Evolutionary conservation across 2,797 vertebrate species (phyloP).

Genomic region (Craterocephalus amniculus): DNA sequence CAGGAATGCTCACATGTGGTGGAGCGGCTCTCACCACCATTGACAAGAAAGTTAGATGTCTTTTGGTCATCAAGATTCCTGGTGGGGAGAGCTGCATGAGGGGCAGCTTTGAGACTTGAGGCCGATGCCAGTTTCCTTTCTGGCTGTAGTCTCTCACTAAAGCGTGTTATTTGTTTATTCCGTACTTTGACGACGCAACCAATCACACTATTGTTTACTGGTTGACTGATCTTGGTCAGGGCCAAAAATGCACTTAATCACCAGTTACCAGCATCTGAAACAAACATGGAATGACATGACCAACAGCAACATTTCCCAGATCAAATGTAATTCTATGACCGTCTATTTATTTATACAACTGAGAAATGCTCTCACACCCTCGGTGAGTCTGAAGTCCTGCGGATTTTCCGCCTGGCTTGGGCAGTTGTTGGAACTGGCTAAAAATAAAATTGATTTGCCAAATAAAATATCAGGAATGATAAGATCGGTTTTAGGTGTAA

Average conservation of each 20-base stretch:
- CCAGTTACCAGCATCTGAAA: conserved; percentile 69
- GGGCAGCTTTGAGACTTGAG: conserved; percentile 66
- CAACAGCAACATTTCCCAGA: conserved; percentile 64
- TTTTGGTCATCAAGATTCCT: conserved; percentile 82
- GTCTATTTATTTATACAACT: conserved; percentile 67
- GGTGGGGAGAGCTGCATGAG: conserved; percentile 73
- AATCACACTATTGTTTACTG: conserved; percentile 75
- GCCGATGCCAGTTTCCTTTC: conserved; percentile 71
- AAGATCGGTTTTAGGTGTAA: conserved; percentile 40
- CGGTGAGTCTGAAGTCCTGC: conserved; percentile 25
- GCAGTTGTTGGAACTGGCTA: conserved; percentile 32
- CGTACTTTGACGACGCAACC: conserved; percentile 60
- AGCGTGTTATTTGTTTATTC: conserved; percentile 80
- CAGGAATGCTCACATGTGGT: conserved; percentile 85
- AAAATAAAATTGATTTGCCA: conserved; percentile 49
- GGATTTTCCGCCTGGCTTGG: conserved; percentile 15
- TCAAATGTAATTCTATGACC: conserved; percentile 63
- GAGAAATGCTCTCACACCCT: conserved; percentile 61
- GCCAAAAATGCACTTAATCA: conserved; percentile 78
- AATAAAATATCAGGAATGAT: conserved; percentile 60
- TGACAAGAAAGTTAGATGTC: conserved; percentile 81
- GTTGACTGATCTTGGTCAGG: conserved; percentile 59
- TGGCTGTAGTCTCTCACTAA: conserved; percentile 66
- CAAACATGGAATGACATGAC: conserved; percentile 68
- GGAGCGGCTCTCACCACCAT: conserved; percentile 80